Conservation (phyloP, 2,797 vertebrate genomes). For the Smutsia gigantea region DNA sequence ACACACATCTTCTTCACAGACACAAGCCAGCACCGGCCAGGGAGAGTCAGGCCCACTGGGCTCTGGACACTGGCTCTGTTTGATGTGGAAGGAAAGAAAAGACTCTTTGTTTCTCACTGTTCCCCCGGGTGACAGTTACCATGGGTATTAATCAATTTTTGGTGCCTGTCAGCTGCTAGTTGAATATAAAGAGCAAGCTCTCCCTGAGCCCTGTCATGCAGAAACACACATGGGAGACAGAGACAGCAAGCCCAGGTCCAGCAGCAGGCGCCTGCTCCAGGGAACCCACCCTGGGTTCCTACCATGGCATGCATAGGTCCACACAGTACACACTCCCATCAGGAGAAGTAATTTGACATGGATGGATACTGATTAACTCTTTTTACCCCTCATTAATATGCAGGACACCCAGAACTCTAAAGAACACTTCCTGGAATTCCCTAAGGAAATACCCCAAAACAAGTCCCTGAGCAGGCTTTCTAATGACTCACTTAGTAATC, state of each 20-base stretch:
- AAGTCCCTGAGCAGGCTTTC: neutral
- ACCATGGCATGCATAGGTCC: neutral
- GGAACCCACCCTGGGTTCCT: neutral
- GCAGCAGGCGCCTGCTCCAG: rapidly evolving
- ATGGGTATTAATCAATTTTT: conserved; percentile 83
- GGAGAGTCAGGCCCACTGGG: neutral
- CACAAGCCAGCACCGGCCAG: neutral
- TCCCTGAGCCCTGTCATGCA: neutral
- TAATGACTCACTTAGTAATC: neutral
- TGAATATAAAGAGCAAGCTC: conserved; percentile 74
- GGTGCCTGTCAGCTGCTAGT: conserved; percentile 54
- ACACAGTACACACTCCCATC: neutral
- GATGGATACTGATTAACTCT: too few species aligned
- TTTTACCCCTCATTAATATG: neutral
- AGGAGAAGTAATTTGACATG: neutral
- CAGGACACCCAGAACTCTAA: neutral
- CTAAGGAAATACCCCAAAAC: neutral
- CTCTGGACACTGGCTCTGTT: neutral
- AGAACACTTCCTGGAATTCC: neutral
- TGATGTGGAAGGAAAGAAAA: conserved; percentile 65
- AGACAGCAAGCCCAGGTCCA: neutral
- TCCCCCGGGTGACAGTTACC: conserved; percentile 82
- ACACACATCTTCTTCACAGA: neutral
- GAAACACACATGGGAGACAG: rapidly evolving
- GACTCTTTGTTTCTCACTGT: conserved; percentile 77